Evolutionary conservation across 2,113 vertebrate genomes (phyloP).

Genomic region (Neofelis nebulosa): DNA sequence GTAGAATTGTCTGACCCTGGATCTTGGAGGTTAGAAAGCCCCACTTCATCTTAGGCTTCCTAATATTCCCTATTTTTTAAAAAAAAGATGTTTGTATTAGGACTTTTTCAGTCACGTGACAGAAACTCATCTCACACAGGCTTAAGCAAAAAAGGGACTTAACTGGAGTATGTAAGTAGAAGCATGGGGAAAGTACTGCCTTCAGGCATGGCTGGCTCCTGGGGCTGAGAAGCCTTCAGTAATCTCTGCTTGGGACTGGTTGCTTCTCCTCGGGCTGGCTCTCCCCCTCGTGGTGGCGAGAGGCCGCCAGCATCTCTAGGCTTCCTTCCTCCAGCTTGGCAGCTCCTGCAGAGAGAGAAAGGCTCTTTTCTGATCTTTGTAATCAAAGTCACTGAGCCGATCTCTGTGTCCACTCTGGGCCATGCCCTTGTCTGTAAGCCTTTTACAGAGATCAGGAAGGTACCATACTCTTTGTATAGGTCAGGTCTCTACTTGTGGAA

Average conservation of each 20-base stretch:
- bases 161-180: not conserved
- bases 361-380: not conserved
- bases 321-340: not conserved
- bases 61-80: not conserved
- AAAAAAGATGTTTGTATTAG: not conserved
- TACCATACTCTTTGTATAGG: not conserved
- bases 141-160: not conserved
- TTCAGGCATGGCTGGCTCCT: not conserved
- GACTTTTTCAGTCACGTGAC: not conserved
- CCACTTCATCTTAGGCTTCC: not conserved
- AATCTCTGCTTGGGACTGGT: not conserved
- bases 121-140: not conserved
- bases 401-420: not conserved
- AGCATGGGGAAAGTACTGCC: not conserved
- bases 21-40: slow-evolving; percentile 23
- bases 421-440: not conserved
- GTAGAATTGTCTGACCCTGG: not conserved
- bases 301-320: not conserved
- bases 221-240: not conserved
- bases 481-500: not conserved
- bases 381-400: not conserved
- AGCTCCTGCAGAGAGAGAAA: not conserved
- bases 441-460: not conserved
- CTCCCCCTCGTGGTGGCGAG: rapidly evolving
- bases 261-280: not conserved